A percentile compares a stretch with the other conserved stretches of the same genome.
phyloP scores from a whole-genome alignment of 2,113 vertebrate genomes.

The Petaurus breviceps region DNA sequence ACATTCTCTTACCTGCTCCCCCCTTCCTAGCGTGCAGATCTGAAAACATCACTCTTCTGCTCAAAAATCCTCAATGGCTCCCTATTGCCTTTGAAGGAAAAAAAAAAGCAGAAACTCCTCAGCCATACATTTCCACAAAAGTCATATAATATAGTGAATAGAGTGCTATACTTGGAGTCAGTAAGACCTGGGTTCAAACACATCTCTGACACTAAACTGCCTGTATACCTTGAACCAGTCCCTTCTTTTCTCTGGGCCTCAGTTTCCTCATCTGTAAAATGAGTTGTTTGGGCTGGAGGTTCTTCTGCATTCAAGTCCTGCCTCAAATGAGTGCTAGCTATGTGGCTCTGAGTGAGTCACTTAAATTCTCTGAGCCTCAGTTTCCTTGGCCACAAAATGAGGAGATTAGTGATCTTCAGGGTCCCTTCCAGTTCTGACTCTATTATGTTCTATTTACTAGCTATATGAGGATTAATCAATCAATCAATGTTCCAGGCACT shows the following conservation, averaged over 20 bases:
- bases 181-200: not conserved
- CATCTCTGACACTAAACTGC: not conserved
- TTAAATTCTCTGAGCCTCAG: rapidly evolving
- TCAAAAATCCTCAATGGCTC: not conserved
- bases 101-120: not conserved
- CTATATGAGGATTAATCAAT: not conserved
- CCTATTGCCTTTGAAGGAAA: not conserved
- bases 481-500: not conserved
- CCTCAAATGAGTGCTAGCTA: rapidly evolving
- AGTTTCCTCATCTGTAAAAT: not conserved
- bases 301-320: not conserved
- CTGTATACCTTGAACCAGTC: not conserved
- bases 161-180: not conserved
- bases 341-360: not conserved
- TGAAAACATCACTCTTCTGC: too few species aligned
- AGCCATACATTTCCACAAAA: not conserved
- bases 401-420: not conserved
- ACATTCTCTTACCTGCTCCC: too few species aligned
- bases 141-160: too few species aligned
- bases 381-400: not conserved
- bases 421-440: not conserved
- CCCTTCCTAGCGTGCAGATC: too few species aligned
- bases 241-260: not conserved
- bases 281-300: not conserved
- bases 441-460: too few species aligned